These are phyloP conservation scores for Aldrovandia affinis DNA, from an alignment of 2,797 vertebrate genomes.

Conservation along the genomic window DNA sequence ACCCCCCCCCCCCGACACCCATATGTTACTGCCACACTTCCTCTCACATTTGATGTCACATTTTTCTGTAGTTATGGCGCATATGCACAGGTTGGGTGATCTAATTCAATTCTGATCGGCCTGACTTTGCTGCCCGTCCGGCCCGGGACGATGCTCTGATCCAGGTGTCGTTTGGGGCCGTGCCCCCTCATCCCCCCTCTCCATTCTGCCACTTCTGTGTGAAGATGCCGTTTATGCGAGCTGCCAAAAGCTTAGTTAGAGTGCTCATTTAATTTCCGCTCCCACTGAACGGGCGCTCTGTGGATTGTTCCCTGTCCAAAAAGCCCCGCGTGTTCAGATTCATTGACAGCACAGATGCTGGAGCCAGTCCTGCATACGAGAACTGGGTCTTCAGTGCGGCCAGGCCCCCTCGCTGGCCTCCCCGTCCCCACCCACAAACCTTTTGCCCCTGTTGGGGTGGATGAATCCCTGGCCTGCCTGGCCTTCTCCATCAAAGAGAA, in stretches of 20 bases:
- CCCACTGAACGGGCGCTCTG: neutral
- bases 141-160: neutral
- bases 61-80: neutral
- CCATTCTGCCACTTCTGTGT: neutral
- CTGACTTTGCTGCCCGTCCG: neutral
- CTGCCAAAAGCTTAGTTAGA: neutral
- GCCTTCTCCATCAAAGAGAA: too few species aligned
- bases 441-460: too few species aligned
- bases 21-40: slow-evolving; percentile 8
- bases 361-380: neutral
- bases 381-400: neutral
- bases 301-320: neutral
- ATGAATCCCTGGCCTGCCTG: neutral
- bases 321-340: neutral
- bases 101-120: neutral
- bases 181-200: neutral
- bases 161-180: neutral
- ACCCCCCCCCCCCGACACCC: neutral
- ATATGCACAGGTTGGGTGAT: neutral
- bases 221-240: neutral
- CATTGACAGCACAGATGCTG: neutral
- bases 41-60: neutral
- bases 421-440: neutral
- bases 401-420: too few species aligned
- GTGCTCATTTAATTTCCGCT: neutral